Percentiles rank a stretch among this genome's conserved stretches.
Conservation (phyloP, 64 coral and sea anemone genomes). For the Montipora capricornis region DNA sequence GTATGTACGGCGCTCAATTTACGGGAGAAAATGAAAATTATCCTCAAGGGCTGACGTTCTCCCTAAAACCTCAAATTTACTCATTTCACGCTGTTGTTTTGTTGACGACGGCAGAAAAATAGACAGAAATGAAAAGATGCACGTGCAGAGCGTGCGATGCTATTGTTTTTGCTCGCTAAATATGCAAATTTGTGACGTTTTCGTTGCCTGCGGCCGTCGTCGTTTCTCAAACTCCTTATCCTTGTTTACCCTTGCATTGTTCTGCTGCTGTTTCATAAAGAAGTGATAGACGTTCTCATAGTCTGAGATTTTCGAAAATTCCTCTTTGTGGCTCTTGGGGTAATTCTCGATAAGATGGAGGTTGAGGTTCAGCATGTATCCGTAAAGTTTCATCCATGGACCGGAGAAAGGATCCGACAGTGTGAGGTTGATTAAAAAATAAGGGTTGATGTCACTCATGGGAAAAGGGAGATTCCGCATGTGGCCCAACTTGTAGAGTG, state of each 20-base stretch:
- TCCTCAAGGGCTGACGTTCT: too few species aligned
- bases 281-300: slow-evolving; percentile 81
- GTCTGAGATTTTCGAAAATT: slow-evolving; percentile 76
- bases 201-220: too few species aligned
- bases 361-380: slow-evolving; percentile 80
- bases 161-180: too few species aligned
- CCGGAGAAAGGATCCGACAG: slow-evolving; percentile 74
- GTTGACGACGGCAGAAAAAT: too few species aligned
- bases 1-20: too few species aligned
- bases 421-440: slow-evolving; percentile 47
- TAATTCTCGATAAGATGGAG: slow-evolving; percentile 44
- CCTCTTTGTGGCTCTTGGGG: slow-evolving; percentile 33
- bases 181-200: too few species aligned
- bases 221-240: too few species aligned
- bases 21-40: too few species aligned
- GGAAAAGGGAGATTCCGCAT: slow-evolving; percentile 64
- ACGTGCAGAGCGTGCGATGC: too few species aligned
- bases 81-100: too few species aligned
- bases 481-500: slow-evolving; percentile 87
- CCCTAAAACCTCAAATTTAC: too few species aligned
- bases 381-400: slow-evolving; percentile 84
- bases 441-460: slow-evolving; percentile 57
- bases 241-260: slow-evolving; percentile 36
- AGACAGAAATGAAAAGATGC: too few species aligned
- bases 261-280: slow-evolving; percentile 82